Conservation (phyloP, 2,113 vertebrate genomes). For the Noturus placidus region DNA sequence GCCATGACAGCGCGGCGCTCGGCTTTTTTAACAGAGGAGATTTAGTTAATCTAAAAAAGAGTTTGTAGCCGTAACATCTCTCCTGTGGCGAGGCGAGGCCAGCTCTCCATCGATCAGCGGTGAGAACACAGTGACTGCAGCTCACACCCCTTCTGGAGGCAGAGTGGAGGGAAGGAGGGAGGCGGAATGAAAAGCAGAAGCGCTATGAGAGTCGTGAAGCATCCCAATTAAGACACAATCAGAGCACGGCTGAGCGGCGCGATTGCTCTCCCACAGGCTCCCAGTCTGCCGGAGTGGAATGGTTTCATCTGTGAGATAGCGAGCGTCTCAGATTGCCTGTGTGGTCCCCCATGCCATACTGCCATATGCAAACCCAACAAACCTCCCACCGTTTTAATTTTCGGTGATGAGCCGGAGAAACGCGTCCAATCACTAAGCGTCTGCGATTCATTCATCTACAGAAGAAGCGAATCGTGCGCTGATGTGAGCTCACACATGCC, state of each 20-base stretch:
- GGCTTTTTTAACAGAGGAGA: slow-evolving; percentile 51
- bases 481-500: background rate
- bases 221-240: slow-evolving; percentile 45
- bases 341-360: slow-evolving; percentile 12
- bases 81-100: slow-evolving; percentile 26
- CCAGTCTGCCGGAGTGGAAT: slow-evolving; percentile 24
- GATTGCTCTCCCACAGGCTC: slow-evolving; percentile 37
- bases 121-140: slow-evolving; percentile 22
- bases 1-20: slow-evolving; percentile 55
- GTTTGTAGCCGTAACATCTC: slow-evolving; percentile 40
- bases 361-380: slow-evolving; percentile 28
- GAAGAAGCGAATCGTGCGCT: background rate
- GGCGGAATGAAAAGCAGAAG: slow-evolving; percentile 29
- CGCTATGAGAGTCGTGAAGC: slow-evolving; percentile 15
- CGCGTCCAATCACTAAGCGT: background rate
- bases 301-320: slow-evolving; percentile 32
- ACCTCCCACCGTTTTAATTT: slow-evolving; percentile 29
- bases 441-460: slow-evolving; percentile 12
- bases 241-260: slow-evolving; percentile 40
- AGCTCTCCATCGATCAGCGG: slow-evolving; percentile 47
- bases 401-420: slow-evolving; percentile 8
- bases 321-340: slow-evolving; percentile 41
- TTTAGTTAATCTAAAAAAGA: slow-evolving; percentile 58
- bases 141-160: slow-evolving; percentile 16
- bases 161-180: background rate